Evolutionary conservation across 1,140 invertebrate species (phyloP), one percentile per base, ranked within the genome.

Genomic region (Aphelinus certus): DNA sequence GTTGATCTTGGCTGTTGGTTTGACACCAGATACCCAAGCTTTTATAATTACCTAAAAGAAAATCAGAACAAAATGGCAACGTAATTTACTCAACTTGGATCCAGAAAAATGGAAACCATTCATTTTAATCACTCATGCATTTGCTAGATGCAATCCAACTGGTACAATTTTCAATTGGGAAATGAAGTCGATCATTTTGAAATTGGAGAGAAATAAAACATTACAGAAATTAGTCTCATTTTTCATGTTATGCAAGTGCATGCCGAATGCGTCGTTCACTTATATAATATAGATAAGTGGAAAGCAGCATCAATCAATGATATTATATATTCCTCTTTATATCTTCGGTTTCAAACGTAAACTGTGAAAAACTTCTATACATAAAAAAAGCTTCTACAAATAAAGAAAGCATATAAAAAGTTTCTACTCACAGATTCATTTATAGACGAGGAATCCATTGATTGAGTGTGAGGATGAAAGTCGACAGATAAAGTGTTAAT

Each of bases 391-490:
- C 46, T 70, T 61, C 7, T 26, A 7, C 61, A 65, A 42, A 3
- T 67, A 66, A 75, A 45, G 9, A 2, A n/a, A 70, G 26, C 76
- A 77, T 65, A n/a, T 42, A n/a, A 81, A 83, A 57, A 78, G 86
- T 71, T 83, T 86, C n/a, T 86, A 86, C 73, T 86, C 84, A 70
- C 82, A 87, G 75, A 76, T 88, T 79, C 83, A 86, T 81, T 81
- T 78, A 58, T 87, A 85, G 85, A 73, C 85, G 81, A 81, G 81
- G 58, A 75, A 85, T 53, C 67, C 86, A 72, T 80, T 86, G 76
- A 76, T 84, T 78, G 83, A 77, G 79, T 80, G 76, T 87, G 82
- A 81, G 81, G 81, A 61, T 85, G 83, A 83, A 76, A 62, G 46
- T 2, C 4, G 4, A 53, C 9, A 6, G 4, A 4, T 4, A 6